These are phyloP conservation scores for Pomacea canaliculata DNA, from an alignment of 2,888 invertebrate genomes.

Conservation along the genomic window DNA sequence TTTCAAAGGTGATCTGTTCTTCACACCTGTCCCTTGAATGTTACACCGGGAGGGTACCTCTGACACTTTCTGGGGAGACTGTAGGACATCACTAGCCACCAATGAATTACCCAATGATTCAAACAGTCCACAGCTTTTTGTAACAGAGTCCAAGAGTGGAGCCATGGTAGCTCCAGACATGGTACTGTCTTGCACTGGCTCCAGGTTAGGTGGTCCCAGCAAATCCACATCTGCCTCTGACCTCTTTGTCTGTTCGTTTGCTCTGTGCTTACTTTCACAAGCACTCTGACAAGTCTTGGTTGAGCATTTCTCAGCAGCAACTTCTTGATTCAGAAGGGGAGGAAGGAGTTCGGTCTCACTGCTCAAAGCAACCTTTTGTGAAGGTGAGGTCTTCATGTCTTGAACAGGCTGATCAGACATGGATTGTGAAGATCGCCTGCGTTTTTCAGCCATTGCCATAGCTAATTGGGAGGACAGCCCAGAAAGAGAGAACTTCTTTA, in stretches of 20 bases:
- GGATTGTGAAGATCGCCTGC: background rate
- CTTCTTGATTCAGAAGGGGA: background rate
- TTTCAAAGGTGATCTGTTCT: conserved; percentile 10
- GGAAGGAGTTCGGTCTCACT: background rate
- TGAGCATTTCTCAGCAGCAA: background rate
- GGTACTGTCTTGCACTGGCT: background rate
- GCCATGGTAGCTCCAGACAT: background rate
- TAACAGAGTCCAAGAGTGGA: background rate
- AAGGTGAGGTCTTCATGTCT: background rate
- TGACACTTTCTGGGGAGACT: background rate
- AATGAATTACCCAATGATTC: background rate
- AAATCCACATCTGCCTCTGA: background rate
- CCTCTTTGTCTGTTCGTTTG: background rate
- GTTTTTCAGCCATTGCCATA: conserved; percentile 18
- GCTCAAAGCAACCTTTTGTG: background rate
- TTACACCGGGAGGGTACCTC: background rate
- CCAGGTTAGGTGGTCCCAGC: conserved; percentile 5
- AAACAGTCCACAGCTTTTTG: background rate
- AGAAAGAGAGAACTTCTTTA: conserved; percentile 1
- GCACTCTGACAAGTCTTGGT: background rate
- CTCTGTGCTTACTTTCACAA: background rate
- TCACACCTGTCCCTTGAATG: conserved; percentile 2
- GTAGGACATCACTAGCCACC: background rate
- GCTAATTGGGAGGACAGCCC: conserved; percentile 19
- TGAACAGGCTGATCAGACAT: background rate